Evolutionary conservation across 2,797 vertebrate species (phyloP).

Genomic region (Sebastes matsubarae): DNA sequence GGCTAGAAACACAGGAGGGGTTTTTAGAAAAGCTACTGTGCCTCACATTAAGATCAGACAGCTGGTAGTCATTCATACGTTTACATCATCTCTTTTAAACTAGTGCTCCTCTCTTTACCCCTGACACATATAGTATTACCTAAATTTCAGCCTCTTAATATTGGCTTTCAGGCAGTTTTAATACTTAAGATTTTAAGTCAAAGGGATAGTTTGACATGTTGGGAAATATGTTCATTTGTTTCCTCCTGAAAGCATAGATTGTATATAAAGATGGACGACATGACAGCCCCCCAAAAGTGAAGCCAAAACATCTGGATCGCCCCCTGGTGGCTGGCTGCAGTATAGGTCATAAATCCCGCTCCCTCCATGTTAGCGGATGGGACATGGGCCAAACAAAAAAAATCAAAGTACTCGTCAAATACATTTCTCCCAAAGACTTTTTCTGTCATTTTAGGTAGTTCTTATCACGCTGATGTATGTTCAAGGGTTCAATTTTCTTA

Average conservation of each 20-base stretch:
- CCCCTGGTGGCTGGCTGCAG: no score
- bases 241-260: background rate
- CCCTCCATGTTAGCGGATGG: no score
- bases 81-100: background rate
- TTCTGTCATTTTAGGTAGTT: no score
- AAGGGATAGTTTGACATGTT: background rate
- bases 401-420: no score
- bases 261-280: no score
- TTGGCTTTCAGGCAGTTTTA: background rate
- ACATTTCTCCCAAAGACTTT: no score
- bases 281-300: no score
- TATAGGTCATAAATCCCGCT: no score
- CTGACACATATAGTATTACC: background rate
- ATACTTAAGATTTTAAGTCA: background rate
- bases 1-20: background rate
- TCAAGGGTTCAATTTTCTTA: no score
- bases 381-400: no score
- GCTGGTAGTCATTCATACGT: constrained; percentile 2
- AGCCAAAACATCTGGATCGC: no score
- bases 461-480: no score
- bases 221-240: background rate
- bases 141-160: background rate
- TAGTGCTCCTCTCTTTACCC: background rate
- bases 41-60: background rate
- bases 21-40: background rate